phyloP scores from a whole-genome alignment of 1,140 invertebrate species.

The Drosophila mauritiana region DNA sequence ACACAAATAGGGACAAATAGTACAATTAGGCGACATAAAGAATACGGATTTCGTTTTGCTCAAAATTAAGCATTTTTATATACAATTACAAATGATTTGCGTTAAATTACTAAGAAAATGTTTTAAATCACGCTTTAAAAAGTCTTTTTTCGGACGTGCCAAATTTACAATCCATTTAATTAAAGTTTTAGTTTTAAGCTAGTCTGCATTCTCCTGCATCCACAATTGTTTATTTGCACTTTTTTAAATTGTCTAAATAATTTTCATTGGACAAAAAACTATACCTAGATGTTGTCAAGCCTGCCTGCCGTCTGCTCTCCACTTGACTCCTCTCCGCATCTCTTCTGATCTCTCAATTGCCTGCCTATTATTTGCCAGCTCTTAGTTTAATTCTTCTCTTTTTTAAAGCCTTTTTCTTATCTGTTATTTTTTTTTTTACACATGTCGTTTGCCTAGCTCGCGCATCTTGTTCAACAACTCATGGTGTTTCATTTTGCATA shows the following conservation, averaged over 20 bases:
- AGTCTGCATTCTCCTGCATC: background rate
- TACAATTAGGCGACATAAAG: background rate
- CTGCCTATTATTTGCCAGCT: background rate
- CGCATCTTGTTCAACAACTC: constrained; percentile 1
- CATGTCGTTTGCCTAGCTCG: background rate
- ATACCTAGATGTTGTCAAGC: constrained; percentile 1
- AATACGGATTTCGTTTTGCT: background rate
- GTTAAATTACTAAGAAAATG: background rate
- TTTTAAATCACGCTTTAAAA: background rate
- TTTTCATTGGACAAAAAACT: background rate
- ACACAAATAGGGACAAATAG: background rate
- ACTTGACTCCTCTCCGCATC: background rate
- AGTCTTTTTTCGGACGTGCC: background rate
- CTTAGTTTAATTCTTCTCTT: constrained; percentile 4
- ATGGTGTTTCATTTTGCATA: background rate
- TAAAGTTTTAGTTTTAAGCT: background rate
- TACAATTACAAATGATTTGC: background rate
- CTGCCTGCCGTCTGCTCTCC: background rate
- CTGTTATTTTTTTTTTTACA: background rate
- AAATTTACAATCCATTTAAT: background rate
- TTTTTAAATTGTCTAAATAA: constrained; percentile 3
- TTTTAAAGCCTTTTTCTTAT: constrained; percentile 14
- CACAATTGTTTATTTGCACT: background rate
- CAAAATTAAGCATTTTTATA: background rate
- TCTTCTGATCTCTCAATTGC: background rate